Percentiles rank a stretch among this genome's conserved stretches.
Evolutionary conservation across 2,113 vertebrate species (phyloP).

Genomic region (Thalassoma bifasciatum): DNA sequence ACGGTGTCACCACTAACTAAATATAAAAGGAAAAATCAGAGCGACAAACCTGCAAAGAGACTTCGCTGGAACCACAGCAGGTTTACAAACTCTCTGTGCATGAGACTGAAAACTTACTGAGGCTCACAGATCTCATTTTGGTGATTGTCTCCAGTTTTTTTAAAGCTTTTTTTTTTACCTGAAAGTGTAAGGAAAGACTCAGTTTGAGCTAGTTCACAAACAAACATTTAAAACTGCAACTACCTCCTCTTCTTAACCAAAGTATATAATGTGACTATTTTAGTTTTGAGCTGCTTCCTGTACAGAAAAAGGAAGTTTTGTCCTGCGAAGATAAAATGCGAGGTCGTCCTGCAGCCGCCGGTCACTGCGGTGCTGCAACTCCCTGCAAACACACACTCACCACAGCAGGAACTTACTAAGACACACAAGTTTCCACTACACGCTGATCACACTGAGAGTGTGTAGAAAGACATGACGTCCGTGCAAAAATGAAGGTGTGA

Average conservation of each 20-base stretch:
- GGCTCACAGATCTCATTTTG: background rate
- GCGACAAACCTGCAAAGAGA: background rate
- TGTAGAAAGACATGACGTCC: background rate
- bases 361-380: constrained; percentile 40
- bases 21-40: background rate
- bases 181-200: too few relatives aligned
- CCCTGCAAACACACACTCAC: constrained; percentile 11
- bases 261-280: background rate
- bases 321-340: constrained; percentile 51
- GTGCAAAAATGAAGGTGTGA: background rate
- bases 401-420: constrained; percentile 26
- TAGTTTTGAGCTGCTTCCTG: constrained; percentile 25
- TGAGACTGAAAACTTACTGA: background rate
- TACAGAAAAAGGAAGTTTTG: constrained; percentile 54
- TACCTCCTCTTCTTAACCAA: background rate
- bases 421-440: constrained; percentile 38
- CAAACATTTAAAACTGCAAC: too few relatives aligned
- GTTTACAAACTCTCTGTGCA: background rate
- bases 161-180: too few relatives aligned
- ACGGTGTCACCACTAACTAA: background rate
- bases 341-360: background rate
- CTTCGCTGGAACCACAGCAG: background rate
- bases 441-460: background rate
- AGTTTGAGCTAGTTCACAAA: too few relatives aligned
- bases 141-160: too few relatives aligned